Evolutionary conservation across 2,113 vertebrate species (phyloP).

Genomic region (Anarrhichthys ocellatus): DNA sequence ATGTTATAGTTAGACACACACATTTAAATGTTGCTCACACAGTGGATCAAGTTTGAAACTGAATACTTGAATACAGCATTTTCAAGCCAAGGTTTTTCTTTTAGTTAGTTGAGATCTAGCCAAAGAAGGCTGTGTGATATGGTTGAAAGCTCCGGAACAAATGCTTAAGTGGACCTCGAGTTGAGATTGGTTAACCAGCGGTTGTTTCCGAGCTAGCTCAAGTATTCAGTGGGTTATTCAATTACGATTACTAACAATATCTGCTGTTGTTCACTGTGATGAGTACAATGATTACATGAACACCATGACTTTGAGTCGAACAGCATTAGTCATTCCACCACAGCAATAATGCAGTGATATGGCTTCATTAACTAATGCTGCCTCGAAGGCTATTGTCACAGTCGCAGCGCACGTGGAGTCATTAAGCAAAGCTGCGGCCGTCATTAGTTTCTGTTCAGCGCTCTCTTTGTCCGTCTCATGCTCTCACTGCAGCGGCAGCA

Average conservation of each 20-base stretch:
- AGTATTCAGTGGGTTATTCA: neutral
- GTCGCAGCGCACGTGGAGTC: neutral
- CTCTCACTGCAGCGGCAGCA: neutral
- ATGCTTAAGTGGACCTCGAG: neutral
- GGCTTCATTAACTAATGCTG: constrained; percentile 15
- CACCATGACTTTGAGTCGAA: neutral
- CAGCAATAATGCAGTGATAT: constrained; percentile 9
- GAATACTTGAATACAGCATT: no score
- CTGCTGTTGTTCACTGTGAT: constrained; percentile 5
- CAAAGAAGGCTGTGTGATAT: neutral
- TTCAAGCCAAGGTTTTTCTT: no score
- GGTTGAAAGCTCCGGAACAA: neutral
- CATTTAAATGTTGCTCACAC: no score
- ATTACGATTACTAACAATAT: neutral
- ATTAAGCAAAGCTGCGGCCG: constrained; percentile 14
- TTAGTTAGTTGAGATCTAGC: no score
- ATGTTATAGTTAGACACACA: neutral
- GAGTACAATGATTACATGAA: neutral
- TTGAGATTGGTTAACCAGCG: neutral
- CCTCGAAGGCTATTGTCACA: neutral
- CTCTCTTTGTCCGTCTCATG: neutral
- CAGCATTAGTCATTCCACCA: constrained; percentile 5
- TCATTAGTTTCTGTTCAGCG: constrained; percentile 5
- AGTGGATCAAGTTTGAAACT: neutral
- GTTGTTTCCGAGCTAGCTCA: neutral